Percentiles rank a stretch among this genome's conserved stretches.
Conservation (phyloP, 1,140 invertebrate species). For the Drosophila repletoides region DNA sequence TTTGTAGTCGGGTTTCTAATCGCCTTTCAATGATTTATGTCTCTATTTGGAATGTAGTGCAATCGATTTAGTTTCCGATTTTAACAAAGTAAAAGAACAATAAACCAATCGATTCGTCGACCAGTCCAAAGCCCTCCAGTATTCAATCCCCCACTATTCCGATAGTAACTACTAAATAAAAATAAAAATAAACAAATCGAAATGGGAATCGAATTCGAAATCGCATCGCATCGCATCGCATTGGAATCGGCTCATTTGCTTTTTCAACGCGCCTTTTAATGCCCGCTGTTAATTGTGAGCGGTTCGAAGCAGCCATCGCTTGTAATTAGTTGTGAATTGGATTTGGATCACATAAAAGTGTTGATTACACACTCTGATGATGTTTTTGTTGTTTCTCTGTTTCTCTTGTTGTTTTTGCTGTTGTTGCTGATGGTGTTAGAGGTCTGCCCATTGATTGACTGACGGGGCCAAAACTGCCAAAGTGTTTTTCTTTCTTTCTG, state of each 20-base stretch:
- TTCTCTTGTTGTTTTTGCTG: neutral
- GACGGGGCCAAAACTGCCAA: constrained; percentile 41
- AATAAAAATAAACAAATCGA: constrained; percentile 43
- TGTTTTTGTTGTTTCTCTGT: constrained; percentile 2
- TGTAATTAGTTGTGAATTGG: constrained; percentile 80
- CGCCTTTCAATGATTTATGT: constrained; percentile 50
- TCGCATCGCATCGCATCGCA: constrained; percentile 17
- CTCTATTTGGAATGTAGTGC: constrained; percentile 57
- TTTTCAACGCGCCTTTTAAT: constrained; percentile 37
- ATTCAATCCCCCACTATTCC: constrained; percentile 1
- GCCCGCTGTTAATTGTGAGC: constrained; percentile 40
- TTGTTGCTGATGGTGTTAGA: neutral
- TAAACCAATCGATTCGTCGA: constrained; percentile 43
- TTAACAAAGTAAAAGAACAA: constrained; percentile 27
- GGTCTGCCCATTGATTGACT: constrained; percentile 4
- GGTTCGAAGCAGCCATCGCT: constrained; percentile 40
- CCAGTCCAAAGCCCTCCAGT: constrained; percentile 8
- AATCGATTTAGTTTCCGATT: constrained; percentile 55
- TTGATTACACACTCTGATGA: constrained; percentile 56
- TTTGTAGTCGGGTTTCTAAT: neutral
- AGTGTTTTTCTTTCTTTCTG: constrained; percentile 61
- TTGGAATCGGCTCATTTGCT: constrained; percentile 34
- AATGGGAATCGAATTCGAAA: constrained; percentile 24
- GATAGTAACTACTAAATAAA: too few relatives aligned
- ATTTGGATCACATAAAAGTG: constrained; percentile 80